A percentile compares a stretch with the other conserved stretches of the same genome.
These are phyloP conservation scores for Blennius ocellaris DNA, from an alignment of 2,113 vertebrate species.

Conservation along the genomic window DNA sequence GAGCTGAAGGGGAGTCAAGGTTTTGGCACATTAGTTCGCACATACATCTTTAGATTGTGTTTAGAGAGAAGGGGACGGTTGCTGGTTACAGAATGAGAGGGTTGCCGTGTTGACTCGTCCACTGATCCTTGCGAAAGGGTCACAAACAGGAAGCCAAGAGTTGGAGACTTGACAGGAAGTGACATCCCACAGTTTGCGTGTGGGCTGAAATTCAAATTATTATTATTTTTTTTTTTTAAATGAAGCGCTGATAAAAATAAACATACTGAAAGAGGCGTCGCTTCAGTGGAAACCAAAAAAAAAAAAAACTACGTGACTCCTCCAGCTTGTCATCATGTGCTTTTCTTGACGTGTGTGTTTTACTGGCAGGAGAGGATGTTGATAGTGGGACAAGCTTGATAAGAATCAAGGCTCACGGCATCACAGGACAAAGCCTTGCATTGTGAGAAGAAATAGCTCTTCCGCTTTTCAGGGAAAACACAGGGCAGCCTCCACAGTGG, in stretches of 20 bases:
- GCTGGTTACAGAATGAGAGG: conserved; percentile 44
- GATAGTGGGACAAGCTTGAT: conserved; percentile 62
- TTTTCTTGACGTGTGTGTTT: conserved; percentile 29
- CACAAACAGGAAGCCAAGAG: conserved; percentile 63
- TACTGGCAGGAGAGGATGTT: conserved; percentile 64
- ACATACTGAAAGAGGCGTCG: not conserved
- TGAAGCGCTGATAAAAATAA: not conserved
- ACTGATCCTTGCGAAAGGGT: conserved; percentile 2
- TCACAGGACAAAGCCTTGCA: conserved; percentile 65
- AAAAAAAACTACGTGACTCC: not conserved
- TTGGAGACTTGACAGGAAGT: conserved; percentile 60
- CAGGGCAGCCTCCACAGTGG: conserved; percentile 10
- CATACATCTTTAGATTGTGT: too few relatives aligned
- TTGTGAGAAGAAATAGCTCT: conserved; percentile 64
- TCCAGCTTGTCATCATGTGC: conserved; percentile 13
- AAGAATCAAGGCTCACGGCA: conserved; percentile 61
- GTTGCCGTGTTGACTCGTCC: conserved; percentile 36
- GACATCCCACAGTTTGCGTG: conserved; percentile 15
- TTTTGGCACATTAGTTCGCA: too few relatives aligned
- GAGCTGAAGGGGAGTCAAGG: not conserved
- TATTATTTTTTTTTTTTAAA: too few relatives aligned
- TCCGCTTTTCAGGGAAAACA: conserved; percentile 64
- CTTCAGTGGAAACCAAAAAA: not conserved
- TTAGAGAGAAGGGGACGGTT: too few relatives aligned
- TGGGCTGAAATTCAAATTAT: conserved; percentile 1